Percentiles rank a stretch among this genome's conserved stretches.
Evolutionary conservation across 1,140 invertebrate species (phyloP).

Genomic region (Ooceraea biroi): DNA sequence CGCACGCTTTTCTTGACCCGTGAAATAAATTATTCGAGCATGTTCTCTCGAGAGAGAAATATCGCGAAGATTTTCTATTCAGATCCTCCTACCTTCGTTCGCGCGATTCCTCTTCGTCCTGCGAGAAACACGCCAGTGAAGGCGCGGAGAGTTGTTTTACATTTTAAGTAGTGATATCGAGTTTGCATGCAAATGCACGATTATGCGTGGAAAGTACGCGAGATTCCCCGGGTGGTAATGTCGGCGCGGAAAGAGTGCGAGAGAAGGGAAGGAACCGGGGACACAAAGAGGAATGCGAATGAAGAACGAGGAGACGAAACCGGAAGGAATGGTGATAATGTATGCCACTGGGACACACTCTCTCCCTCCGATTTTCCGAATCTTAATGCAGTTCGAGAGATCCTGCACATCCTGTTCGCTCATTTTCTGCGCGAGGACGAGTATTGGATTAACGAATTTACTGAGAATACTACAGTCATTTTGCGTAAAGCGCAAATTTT

Average conservation of each 20-base stretch:
- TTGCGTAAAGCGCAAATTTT: background rate
- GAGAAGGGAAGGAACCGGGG: conserved; percentile 36
- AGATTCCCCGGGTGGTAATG: conserved; percentile 51
- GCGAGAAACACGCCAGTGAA: conserved; percentile 13
- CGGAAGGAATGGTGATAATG: conserved; percentile 74
- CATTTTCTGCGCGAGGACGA: conserved; percentile 40
- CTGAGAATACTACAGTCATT: background rate
- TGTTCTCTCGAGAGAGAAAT: background rate
- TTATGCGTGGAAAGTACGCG: conserved; percentile 77
- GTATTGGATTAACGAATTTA: conserved; percentile 55
- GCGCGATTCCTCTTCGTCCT: conserved; percentile 51
- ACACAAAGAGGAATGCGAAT: conserved; percentile 30
- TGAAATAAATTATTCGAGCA: conserved; percentile 32
- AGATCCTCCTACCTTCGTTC: background rate
- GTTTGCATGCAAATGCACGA: conserved; percentile 85
- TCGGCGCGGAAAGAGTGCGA: conserved; percentile 49
- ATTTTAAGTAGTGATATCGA: conserved; percentile 86
- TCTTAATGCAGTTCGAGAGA: conserved; percentile 61
- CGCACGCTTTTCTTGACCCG: background rate
- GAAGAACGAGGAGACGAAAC: conserved; percentile 38
- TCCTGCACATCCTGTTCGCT: conserved; percentile 38
- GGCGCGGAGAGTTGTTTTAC: conserved; percentile 83
- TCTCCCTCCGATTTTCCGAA: conserved; percentile 63
- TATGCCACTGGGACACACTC: conserved; percentile 78
- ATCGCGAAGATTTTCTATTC: conserved; percentile 53